A percentile compares a stretch with the other conserved stretches of the same genome.
phyloP scores from a whole-genome alignment of 2,797 vertebrate genomes.

The Gymnothorax reevesii region DNA sequence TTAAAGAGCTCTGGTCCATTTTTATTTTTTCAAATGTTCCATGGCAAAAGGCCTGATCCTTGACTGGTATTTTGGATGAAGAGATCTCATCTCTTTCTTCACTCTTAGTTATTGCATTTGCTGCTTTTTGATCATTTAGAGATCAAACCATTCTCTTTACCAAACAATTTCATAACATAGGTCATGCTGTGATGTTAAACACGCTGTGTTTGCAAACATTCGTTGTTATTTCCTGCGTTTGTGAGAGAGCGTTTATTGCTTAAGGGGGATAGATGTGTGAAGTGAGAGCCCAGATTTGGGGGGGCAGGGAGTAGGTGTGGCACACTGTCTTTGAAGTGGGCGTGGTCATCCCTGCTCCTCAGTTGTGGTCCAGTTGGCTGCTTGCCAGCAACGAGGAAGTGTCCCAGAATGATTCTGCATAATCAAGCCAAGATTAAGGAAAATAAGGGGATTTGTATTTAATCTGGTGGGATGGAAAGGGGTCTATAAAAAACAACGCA shows the following conservation, averaged over 20 bases:
- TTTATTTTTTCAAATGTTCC: neutral
- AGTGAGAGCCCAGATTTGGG: neutral
- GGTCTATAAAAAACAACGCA: neutral
- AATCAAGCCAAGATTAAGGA: conserved; percentile 17
- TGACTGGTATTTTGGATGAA: neutral
- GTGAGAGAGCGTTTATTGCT: neutral
- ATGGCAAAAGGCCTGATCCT: neutral
- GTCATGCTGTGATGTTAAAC: neutral
- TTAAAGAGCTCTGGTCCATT: neutral
- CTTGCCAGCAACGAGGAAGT: neutral
- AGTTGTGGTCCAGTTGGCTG: neutral
- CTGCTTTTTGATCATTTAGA: neutral
- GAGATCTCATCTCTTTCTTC: neutral
- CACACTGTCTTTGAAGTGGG: neutral
- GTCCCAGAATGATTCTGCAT: neutral
- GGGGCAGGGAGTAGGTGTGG: neutral
- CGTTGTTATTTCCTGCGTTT: too few relatives aligned
- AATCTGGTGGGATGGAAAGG: neutral
- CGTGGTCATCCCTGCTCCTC: neutral
- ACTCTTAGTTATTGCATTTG: neutral
- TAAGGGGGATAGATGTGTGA: neutral
- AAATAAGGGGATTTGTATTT: conserved; percentile 9
- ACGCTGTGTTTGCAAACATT: too few relatives aligned
- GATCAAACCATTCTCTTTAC: neutral
- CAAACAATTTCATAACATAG: neutral